A percentile compares a stretch with the other conserved stretches of the same genome.
Conservation (phyloP, 2,888 invertebrate genomes). For the Hemistola chrysoprasaria region DNA sequence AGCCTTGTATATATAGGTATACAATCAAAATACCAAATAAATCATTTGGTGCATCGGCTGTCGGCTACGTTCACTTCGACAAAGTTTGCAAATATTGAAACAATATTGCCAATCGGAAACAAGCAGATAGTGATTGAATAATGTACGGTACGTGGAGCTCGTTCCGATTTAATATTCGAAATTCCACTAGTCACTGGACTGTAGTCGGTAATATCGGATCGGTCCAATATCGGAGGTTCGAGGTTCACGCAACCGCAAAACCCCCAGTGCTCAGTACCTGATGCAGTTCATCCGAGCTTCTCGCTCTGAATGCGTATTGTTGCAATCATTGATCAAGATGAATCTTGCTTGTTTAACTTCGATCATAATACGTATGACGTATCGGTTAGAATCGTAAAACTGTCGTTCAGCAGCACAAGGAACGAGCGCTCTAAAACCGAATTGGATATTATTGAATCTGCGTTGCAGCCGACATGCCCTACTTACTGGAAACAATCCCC, state of each 20-base stretch:
- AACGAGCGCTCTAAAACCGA: too few species aligned
- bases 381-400: too few species aligned
- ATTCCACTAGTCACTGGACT: background rate
- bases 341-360: too few species aligned
- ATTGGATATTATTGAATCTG: too few species aligned
- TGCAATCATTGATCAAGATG: conserved; percentile 1
- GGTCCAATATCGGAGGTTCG: conserved; percentile 10
- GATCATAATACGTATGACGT: too few species aligned
- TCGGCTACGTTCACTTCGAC: too few species aligned
- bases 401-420: too few species aligned
- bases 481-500: too few species aligned
- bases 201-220: background rate
- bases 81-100: background rate
- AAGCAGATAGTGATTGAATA: background rate
- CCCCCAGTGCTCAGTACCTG: background rate
- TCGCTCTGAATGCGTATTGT: conserved; percentile 6
- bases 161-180: conserved; percentile 9
- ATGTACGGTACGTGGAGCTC: conserved; percentile 3
- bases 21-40: too few species aligned
- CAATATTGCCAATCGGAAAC: background rate
- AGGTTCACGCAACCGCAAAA: conserved; percentile 13
- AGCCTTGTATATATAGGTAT: too few species aligned
- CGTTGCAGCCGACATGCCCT: too few species aligned
- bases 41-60: too few species aligned
- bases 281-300: conserved; percentile 4